Evolutionary conservation across 1,140 invertebrate genomes (phyloP), one percentile per base, ranked within the genome.

Genomic region (Callitettix versicolor): DNA sequence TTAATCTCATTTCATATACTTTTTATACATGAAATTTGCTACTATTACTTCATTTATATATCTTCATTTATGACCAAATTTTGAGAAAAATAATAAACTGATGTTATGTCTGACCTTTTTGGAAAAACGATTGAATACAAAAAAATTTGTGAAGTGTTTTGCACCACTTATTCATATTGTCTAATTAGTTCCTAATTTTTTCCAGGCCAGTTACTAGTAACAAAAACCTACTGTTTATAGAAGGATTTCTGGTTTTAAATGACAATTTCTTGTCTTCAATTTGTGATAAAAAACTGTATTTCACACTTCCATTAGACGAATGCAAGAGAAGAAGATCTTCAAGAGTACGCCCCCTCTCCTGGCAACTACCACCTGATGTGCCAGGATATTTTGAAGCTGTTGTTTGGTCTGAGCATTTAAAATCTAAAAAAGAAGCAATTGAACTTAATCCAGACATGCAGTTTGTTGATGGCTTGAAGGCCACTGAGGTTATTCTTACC

Each of bases 311-410:
- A 18, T 79, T 77, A 66, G 81, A 82, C 17, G 75, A 78, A 58
- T 88, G 86, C 61, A 69, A 67, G 60, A 63, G 73, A 55, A 70
- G 85, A 43, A 74, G 86, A 49, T 64, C 66, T 18, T 64, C 64
- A n/a, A 72, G 86, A 6, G 63, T 69, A 11, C 91, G 90, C 63
- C 84, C 55, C 86, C 86, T 15, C n/a, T n/a, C n/a, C n/a, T n/a
- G n/a, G n/a, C n/a, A n/a, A n/a, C n/a, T n/a, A n/a, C n/a, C n/a
- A n/a, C 84, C 86, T 5, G 87, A 90, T 71, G 76, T 84, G 5
- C 79, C 79, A 3, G 83, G 84, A 1, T 90, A 91, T 72, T 89
- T 90, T 67, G 84, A 90, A 11, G 48, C 57, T 40, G 50, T 60
- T 11, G 60, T 63, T 1, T 63, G 62, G 62, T 60, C 62, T 11